Conservation (phyloP, 2,113 vertebrate species). For the Falco punctatus region DNA sequence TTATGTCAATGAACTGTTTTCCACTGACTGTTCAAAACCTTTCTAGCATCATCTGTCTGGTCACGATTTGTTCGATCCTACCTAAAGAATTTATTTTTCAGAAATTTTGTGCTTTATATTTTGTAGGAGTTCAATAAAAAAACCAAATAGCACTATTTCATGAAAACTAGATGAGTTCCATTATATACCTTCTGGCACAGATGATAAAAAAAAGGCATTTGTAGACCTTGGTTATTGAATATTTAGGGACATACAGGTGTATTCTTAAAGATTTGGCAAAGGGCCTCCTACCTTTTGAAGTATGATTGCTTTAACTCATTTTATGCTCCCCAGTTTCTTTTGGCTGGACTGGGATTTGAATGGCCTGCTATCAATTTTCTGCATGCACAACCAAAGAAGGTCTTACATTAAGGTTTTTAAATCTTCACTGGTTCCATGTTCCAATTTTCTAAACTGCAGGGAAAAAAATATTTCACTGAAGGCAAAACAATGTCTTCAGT, state of each 20-base stretch:
- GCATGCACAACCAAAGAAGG: background rate
- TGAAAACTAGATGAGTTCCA: background rate
- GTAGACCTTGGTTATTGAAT: background rate
- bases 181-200: background rate
- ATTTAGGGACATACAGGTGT: background rate
- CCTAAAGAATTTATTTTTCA: background rate
- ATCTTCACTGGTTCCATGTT: background rate
- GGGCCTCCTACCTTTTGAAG: background rate
- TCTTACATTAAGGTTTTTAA: background rate
- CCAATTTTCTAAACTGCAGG: background rate
- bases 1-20: background rate
- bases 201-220: background rate
- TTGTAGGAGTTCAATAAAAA: background rate
- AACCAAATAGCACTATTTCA: background rate
- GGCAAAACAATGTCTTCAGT: background rate
- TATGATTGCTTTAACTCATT: background rate
- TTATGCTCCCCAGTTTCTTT: background rate
- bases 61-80: background rate
- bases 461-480: background rate
- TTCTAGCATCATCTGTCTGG: background rate
- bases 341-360: background rate
- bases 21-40: background rate
- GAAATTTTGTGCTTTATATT: background rate
- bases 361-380: background rate
- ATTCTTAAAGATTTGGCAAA: background rate